These are phyloP conservation scores for Deilephila elpenor DNA, from an alignment of 2,888 invertebrate species.

Conservation along the genomic window DNA sequence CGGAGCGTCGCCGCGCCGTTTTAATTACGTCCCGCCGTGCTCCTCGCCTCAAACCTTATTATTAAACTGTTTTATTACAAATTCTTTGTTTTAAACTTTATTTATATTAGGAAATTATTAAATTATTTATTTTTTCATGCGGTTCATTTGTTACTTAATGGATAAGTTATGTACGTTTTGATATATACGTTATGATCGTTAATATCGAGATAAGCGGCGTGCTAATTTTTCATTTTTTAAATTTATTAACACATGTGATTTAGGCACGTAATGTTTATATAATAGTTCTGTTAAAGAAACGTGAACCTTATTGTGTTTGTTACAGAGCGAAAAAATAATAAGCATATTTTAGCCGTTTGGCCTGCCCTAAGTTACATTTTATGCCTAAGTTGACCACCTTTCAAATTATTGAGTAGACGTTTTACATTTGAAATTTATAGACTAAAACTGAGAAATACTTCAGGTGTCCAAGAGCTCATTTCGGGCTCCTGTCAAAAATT, in stretches of 20 bases:
- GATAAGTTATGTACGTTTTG: slow-evolving; percentile 13
- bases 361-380: too few relatives aligned
- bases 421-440: too few relatives aligned
- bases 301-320: background rate
- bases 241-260: background rate
- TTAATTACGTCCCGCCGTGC: slow-evolving; percentile 63
- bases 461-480: too few relatives aligned
- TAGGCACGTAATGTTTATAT: background rate
- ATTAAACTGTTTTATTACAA: slow-evolving; percentile 24
- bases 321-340: background rate
- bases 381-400: too few relatives aligned
- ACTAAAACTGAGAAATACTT: too few relatives aligned
- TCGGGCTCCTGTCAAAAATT: too few relatives aligned
- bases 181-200: slow-evolving; percentile 10
- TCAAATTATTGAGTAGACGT: too few relatives aligned
- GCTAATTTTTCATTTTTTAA: slow-evolving; percentile 2
- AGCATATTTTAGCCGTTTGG: background rate
- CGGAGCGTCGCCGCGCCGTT: slow-evolving; percentile 59
- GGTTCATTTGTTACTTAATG: slow-evolving; percentile 10
- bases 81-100: slow-evolving; percentile 1
- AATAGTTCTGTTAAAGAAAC: background rate
- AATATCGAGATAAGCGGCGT: background rate
- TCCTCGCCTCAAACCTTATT: slow-evolving; percentile 30
- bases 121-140: slow-evolving; percentile 5
- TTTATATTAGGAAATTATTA: slow-evolving; percentile 19